Percentiles rank a stretch among this genome's conserved stretches.
Conservation (phyloP, 2,797 vertebrate genomes). For the Hippoglossus hippoglossus region DNA sequence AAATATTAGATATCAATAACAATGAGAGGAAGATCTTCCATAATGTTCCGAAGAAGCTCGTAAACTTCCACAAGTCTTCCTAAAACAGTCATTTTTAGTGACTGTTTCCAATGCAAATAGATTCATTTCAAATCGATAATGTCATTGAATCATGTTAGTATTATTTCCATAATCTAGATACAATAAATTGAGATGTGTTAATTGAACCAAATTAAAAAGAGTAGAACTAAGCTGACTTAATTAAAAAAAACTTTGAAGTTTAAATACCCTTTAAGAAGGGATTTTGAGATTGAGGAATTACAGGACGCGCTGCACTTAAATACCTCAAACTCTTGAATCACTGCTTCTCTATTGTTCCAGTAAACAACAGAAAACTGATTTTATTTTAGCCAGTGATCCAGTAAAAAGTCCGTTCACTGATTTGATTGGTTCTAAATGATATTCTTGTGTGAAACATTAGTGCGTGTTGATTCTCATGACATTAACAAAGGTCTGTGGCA, state of each 20-base stretch:
- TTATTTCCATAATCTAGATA: neutral
- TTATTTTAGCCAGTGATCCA: neutral
- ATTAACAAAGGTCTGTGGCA: constrained; percentile 52
- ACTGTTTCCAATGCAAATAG: neutral
- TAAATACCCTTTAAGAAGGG: constrained; percentile 30
- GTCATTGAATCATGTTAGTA: neutral
- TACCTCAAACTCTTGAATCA: constrained; percentile 6
- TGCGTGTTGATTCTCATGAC: constrained; percentile 42
- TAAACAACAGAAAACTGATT: constrained; percentile 9
- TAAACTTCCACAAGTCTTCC: neutral
- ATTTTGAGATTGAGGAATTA: constrained; percentile 24
- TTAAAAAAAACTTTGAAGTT: constrained; percentile 11
- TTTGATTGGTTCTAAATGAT: constrained; percentile 29
- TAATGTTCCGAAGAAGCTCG: neutral
- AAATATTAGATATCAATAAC: too few species aligned
- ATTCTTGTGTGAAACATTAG: constrained; percentile 27
- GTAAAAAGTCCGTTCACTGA: constrained; percentile 5
- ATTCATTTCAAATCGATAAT: neutral
- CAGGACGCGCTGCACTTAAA: constrained; percentile 11
- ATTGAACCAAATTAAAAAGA: neutral
- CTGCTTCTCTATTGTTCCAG: constrained; percentile 2
- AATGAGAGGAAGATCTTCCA: neutral
- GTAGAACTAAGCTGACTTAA: neutral
- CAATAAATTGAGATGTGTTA: neutral
- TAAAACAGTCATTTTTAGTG: neutral